Conservation (phyloP, 2,888 invertebrate species). For the Dimorphilus gyrociliatus region DNA sequence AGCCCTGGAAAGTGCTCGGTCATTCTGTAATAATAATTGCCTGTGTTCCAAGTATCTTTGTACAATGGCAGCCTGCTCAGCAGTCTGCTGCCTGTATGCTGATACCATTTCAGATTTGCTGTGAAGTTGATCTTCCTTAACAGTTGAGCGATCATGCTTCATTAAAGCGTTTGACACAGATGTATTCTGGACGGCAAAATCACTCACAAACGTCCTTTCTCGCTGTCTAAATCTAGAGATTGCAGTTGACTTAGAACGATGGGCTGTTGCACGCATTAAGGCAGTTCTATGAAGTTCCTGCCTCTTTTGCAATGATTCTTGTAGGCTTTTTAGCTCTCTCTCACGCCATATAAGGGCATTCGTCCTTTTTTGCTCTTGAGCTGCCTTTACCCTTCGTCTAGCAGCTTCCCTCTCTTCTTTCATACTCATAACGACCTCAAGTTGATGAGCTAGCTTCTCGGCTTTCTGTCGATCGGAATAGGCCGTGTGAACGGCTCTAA, state of each 20-base stretch:
- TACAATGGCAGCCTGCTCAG: conserved; percentile 26
- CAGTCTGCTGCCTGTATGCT: conserved; percentile 13
- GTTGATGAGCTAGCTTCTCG: conserved; percentile 20
- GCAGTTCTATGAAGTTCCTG: conserved; percentile 18
- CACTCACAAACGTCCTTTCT: conserved; percentile 24
- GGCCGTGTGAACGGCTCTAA: conserved; percentile 32
- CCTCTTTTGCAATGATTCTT: conserved; percentile 19
- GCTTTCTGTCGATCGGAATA: conserved; percentile 28
- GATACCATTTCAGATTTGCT: conserved; percentile 13
- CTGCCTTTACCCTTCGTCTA: conserved; percentile 21
- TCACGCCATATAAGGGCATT: conserved; percentile 18
- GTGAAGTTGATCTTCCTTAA: conserved; percentile 17
- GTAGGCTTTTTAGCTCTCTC: conserved; percentile 16
- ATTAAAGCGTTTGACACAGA: conserved; percentile 33
- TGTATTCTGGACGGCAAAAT: conserved; percentile 32
- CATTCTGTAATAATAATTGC: conserved; percentile 28
- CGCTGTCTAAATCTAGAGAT: conserved; percentile 14
- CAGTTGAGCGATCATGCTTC: conserved; percentile 26
- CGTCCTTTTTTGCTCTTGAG: conserved; percentile 22
- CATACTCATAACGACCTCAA: conserved; percentile 23
- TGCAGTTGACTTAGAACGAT: conserved; percentile 15
- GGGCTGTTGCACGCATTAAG: too few relatives aligned
- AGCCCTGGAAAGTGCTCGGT: conserved; percentile 22
- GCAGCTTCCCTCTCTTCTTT: conserved; percentile 24
- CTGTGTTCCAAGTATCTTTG: conserved; percentile 30